Evolutionary conservation across 2,797 vertebrate genomes (phyloP), one percentile per base, ranked within the genome.

Genomic region (Meda fulgida): DNA sequence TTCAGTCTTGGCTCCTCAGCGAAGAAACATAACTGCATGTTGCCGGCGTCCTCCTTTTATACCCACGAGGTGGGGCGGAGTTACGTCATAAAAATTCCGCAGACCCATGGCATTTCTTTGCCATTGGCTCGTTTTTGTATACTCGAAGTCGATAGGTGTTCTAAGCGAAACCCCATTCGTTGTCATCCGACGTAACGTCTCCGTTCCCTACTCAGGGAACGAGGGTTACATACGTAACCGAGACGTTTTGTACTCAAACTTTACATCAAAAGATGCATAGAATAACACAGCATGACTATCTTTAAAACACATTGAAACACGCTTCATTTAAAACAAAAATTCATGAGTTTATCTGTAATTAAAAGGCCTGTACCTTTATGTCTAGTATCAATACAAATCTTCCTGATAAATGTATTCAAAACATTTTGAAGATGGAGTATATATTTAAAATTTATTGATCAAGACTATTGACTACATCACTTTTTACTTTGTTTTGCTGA

Each of bases 331-430:
- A 4, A 21, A 23, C 3, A 69, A 36, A 36, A 5, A 48, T 0
- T 16, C 46, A 29, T 29, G 8, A 38, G 23, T 77, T 26, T 26
- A 9, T 40, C 16, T 14, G 21, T 36, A 38, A 58, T 38, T 5
- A 18, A 77, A 58, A 60, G 1, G 7, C 13, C 13, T 77, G 21
- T 77, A 10, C 0, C 23, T 38, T 34, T 36, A 31, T 76, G 31
- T 76, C 21, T 38, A 55, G 31, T 23, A 77, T 36, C 31, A 38
- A 58, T 77, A 10, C 73, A 55, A 58, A 77, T 58, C 21, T 76
- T 36, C 21, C 8, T 55, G 51, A 40, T 38, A 29, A 0, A 60
- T 60, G 7, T 80, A 40, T 40, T 80, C 8, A 69, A 31, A 78
- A 66, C 21, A 11, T 43, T 46, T 65, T 23, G 8, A 80, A 51